Evolutionary conservation across 2,113 vertebrate genomes (phyloP).

Genomic region (Python bivittatus): DNA sequence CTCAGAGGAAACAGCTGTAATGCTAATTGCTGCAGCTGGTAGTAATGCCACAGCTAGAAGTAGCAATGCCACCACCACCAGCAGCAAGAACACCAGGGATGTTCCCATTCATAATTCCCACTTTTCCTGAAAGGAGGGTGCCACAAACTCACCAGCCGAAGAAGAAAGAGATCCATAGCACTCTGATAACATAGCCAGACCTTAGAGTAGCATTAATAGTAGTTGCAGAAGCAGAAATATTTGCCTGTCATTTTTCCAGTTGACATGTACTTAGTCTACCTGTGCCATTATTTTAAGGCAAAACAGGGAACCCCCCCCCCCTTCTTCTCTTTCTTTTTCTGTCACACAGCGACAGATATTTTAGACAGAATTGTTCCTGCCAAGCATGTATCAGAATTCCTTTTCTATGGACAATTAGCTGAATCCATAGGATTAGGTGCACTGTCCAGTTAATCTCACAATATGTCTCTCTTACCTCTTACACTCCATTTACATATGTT

Average conservation of each 20-base stretch:
- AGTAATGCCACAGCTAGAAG: neutral
- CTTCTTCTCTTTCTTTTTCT: neutral
- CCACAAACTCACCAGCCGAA: neutral
- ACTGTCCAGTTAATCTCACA: neutral
- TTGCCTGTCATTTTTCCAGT: neutral
- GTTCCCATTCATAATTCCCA: neutral
- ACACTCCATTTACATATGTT: neutral
- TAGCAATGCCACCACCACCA: neutral
- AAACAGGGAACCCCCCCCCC: neutral
- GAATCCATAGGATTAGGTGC: constrained; percentile 36
- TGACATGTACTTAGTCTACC: neutral
- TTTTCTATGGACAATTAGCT: constrained; percentile 7
- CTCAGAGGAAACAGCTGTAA: neutral
- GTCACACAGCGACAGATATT: neutral
- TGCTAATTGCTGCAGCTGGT: neutral
- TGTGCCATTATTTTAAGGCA: neutral
- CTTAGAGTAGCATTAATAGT: neutral
- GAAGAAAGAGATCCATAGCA: neutral
- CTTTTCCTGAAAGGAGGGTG: neutral
- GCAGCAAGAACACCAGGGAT: neutral
- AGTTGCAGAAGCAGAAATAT: neutral
- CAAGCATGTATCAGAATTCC: constrained; percentile 30
- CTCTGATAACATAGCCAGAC: neutral
- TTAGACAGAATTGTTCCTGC: neutral
- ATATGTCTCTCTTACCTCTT: neutral